Evolutionary conservation across 2,888 invertebrate genomes (phyloP).

Genomic region (Heliconius ismenius): DNA sequence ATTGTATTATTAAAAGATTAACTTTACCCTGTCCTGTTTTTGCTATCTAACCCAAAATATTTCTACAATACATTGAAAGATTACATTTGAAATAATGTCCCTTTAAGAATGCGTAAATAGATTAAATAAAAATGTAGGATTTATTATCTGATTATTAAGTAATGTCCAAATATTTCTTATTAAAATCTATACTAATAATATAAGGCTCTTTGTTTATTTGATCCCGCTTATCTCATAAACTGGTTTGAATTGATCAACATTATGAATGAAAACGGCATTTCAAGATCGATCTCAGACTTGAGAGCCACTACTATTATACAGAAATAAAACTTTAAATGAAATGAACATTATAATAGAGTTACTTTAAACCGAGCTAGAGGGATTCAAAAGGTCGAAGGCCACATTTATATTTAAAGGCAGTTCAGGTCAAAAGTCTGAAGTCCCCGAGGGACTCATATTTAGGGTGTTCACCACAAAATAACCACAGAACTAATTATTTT

Average conservation of each 20-base stretch:
- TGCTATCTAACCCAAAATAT: not conserved
- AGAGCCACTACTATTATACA: no score
- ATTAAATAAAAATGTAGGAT: not conserved
- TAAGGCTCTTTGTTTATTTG: no score
- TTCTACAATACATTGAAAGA: not conserved
- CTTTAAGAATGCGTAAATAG: not conserved
- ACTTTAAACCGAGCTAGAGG: not conserved
- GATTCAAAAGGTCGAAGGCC: not conserved
- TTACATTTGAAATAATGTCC: not conserved
- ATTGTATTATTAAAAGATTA: no score
- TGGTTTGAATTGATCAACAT: no score
- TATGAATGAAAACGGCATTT: no score
- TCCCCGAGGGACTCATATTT: not conserved
- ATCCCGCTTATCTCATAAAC: no score
- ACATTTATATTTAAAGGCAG: slow-evolving; percentile 7
- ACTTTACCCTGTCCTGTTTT: not conserved
- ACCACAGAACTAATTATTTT: not conserved
- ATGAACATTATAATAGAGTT: not conserved
- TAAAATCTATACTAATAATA: not conserved
- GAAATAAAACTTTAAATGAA: no score
- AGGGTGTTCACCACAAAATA: slow-evolving; percentile 13
- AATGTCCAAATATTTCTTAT: no score
- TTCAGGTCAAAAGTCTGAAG: not conserved
- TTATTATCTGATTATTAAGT: not conserved
- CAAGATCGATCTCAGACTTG: no score